These are phyloP conservation scores for Cyphomyrmex costatus DNA, from an alignment of 1,140 invertebrate species.

Conservation along the genomic window DNA sequence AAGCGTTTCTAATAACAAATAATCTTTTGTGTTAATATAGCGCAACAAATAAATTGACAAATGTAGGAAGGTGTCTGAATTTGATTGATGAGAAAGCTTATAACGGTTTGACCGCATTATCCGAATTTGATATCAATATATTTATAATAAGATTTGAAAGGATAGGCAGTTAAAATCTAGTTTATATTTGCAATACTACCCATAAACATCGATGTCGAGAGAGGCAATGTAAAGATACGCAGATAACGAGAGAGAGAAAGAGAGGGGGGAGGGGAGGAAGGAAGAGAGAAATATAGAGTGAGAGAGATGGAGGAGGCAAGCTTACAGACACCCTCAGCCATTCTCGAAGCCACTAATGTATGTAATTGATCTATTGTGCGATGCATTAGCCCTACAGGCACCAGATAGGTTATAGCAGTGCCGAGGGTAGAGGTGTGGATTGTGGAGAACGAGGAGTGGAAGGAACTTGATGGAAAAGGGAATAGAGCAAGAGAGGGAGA, in stretches of 20 bases:
- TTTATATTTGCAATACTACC: constrained; percentile 53
- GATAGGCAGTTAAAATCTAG: constrained; percentile 58
- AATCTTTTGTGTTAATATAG: not conserved
- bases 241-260: not conserved
- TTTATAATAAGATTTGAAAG: constrained; percentile 18
- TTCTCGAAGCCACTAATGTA: constrained; percentile 81
- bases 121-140: not conserved
- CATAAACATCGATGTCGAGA: constrained; percentile 75
- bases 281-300: not conserved
- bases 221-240: not conserved
- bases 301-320: constrained; percentile 55
- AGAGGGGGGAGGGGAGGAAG: not conserved
- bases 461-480: constrained; percentile 72
- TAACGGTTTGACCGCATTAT: not conserved
- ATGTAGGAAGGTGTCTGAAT: not conserved
- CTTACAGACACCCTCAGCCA: constrained; percentile 74
- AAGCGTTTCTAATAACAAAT: not conserved
- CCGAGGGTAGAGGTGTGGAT: constrained; percentile 48
- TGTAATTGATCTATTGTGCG: constrained; percentile 86
- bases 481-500: constrained; percentile 54
- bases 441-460: constrained; percentile 48
- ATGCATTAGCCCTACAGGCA: constrained; percentile 82
- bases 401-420: constrained; percentile 74
- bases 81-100: constrained; percentile 14
- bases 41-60: not conserved